A percentile compares a stretch with the other conserved stretches of the same genome.
Evolutionary conservation across 2,888 invertebrate species (phyloP).

Genomic region (Diarsia dahlii): DNA sequence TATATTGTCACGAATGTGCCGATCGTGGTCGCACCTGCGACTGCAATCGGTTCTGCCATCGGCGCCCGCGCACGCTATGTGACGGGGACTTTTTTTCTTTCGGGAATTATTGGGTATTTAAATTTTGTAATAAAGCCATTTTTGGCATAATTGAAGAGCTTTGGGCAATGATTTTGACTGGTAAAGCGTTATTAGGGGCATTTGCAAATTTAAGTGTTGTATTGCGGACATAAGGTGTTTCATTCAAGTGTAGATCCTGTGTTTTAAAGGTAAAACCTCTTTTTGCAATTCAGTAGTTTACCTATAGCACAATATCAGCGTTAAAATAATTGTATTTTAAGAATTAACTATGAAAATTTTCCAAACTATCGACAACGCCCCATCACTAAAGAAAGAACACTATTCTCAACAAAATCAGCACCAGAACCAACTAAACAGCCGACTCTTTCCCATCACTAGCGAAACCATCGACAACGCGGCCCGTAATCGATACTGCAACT

Average conservation of each 20-base stretch:
- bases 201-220: not conserved
- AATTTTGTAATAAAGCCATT: constrained; percentile 48
- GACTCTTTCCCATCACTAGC: constrained; percentile 72
- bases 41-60: constrained; percentile 71
- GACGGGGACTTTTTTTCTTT: constrained; percentile 52
- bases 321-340: not conserved
- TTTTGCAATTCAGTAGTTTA: not conserved
- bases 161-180: constrained; percentile 13
- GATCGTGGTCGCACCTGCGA: constrained; percentile 73
- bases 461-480: constrained; percentile 56
- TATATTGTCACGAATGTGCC: constrained; percentile 88
- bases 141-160: constrained; percentile 24
- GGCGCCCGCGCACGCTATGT: constrained; percentile 78
- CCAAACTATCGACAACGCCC: constrained; percentile 1
- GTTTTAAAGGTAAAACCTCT: not conserved
- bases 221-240: not conserved
- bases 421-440: constrained; percentile 42
- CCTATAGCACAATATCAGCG: not conserved
- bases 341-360: not conserved
- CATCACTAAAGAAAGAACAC: constrained; percentile 15
- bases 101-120: constrained; percentile 49
- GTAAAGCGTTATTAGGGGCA: not conserved
- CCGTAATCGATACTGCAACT: constrained; percentile 80
- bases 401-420: constrained; percentile 20
- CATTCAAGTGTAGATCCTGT: not conserved